These are phyloP conservation scores for Pimpla rufipes DNA, from an alignment of 2,888 invertebrate species.

Conservation along the genomic window DNA sequence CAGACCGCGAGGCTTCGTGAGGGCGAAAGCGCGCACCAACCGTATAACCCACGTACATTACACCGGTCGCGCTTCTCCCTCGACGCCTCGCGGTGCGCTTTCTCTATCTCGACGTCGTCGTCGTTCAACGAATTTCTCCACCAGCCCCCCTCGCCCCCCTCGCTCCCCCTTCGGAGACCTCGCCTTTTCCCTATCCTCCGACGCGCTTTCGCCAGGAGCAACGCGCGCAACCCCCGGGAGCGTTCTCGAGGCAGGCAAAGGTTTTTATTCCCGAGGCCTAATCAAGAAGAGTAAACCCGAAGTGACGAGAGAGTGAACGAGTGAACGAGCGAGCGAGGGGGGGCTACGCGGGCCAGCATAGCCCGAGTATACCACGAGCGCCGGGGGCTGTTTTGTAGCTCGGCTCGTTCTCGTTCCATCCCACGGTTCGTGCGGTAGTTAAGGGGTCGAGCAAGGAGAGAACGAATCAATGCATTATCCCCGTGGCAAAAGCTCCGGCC, in stretches of 20 bases:
- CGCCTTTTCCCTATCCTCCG: conserved; percentile 47
- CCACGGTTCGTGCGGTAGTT: conserved; percentile 62
- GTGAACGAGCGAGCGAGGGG: conserved; percentile 68
- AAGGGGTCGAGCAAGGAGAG: conserved; percentile 76
- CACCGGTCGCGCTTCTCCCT: conserved; percentile 49
- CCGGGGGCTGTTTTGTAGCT: conserved; percentile 59
- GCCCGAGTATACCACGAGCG: conserved; percentile 19
- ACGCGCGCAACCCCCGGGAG: conserved; percentile 33
- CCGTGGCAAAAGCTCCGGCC: conserved; percentile 71
- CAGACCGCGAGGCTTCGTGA: conserved; percentile 70
- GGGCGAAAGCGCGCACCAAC: conserved; percentile 50
- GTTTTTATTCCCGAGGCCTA: conserved; percentile 82
- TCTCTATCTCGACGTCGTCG: conserved; percentile 23
- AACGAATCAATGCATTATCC: conserved; percentile 82
- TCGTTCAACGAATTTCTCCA: conserved; percentile 68
- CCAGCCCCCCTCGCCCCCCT: too few species aligned
- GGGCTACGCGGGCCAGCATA: conserved; percentile 65
- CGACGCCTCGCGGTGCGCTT: conserved; percentile 49
- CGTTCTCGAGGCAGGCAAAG: conserved; percentile 65
- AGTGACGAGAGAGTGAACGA: conserved; percentile 76
- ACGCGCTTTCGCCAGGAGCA: conserved; percentile 31
- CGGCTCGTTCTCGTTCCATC: conserved; percentile 46
- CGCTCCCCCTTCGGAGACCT: conserved; percentile 48
- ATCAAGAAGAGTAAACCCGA: conserved; percentile 84
- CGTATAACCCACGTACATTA: conserved; percentile 49